Evolutionary conservation across 92 coral and sea anemone genomes (phyloP), one percentile per base, ranked within the genome.

Genomic region (Isaurus tuberculatus): DNA sequence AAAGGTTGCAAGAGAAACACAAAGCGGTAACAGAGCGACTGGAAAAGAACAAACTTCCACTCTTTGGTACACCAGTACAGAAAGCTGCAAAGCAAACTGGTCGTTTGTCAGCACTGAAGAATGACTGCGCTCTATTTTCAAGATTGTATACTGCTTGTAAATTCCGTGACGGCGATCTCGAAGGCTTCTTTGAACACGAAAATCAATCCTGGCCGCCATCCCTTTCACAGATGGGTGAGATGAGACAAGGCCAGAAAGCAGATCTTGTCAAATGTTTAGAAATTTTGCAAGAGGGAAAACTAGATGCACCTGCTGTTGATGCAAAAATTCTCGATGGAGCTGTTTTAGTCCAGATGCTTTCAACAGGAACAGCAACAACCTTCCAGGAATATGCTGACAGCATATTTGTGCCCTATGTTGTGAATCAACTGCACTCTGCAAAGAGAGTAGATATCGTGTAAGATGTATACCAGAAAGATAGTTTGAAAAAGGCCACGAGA

Each of bases 241-340:
- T 51, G 60, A 11, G 60, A 16, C 60, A 51, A n/a, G 60, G 60
- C 60, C 60, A 51, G 22, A 51, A 51, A n/a, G 60, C 16, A 51
- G 60, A 51, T 51, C 60, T 51, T n/a, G 60, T 51, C 22, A 51
- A 51, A n/a, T 51, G 60, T 51, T 51, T 51, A 13, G 60, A 51
- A 51, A 51, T 14, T n/a, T 51, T 51, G 22, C 19, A 51, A 51
- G 60, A 51, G 11, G 60, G 19, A 51, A 3, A 51, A 2, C 22
- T n/a, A 13, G 60, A 51, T 51, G 32, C 67, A 23, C 86, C 84
- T 32, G 29, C 16, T 2, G 81, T 82, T 3, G 90, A 88, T 36
- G 91, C 67, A 2, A 48, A 55, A 10, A 55, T 91, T 17, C 53
- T 83, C 23, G 92, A 91, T 72, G 92, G 94, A 68, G 92, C 94